Evolutionary conservation across 2,113 vertebrate genomes (phyloP).

Genomic region (Eurypyga helias): DNA sequence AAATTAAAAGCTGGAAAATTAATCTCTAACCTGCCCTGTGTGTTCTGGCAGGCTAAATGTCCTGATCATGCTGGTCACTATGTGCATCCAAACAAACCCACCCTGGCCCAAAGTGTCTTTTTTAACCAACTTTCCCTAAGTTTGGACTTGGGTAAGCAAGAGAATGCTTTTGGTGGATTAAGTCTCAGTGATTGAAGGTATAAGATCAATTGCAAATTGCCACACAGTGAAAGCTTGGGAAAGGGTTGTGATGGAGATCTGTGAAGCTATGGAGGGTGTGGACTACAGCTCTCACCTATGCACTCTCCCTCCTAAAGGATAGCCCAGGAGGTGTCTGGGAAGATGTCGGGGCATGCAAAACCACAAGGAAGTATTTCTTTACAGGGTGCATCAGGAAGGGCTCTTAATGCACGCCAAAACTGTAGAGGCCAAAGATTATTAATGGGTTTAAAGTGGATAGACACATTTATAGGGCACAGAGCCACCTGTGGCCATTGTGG

Average conservation of each 20-base stretch:
- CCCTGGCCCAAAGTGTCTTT: not conserved
- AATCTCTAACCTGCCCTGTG: not conserved
- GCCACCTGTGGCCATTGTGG: not conserved
- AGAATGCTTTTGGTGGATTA: not conserved
- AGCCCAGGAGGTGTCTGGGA: not conserved
- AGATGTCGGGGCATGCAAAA: not conserved
- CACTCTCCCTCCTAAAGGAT: not conserved
- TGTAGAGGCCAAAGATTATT: not conserved
- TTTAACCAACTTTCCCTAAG: not conserved
- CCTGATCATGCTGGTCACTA: not conserved
- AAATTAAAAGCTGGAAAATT: constrained; percentile 11
- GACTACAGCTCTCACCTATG: not conserved
- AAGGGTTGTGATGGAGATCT: not conserved
- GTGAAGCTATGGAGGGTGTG: not conserved
- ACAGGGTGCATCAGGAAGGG: not conserved
- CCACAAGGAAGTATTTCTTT: not conserved
- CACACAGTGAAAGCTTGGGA: not conserved
- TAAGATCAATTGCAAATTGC: not conserved
- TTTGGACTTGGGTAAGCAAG: not conserved
- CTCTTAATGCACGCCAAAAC: not conserved
- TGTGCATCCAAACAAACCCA: not conserved
- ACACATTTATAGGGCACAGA: not conserved
- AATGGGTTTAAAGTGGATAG: not conserved
- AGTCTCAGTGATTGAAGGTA: not conserved
- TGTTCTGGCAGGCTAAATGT: not conserved